Conservation (phyloP, 2,797 vertebrate genomes). For the Dendrocincla fuliginosa region DNA sequence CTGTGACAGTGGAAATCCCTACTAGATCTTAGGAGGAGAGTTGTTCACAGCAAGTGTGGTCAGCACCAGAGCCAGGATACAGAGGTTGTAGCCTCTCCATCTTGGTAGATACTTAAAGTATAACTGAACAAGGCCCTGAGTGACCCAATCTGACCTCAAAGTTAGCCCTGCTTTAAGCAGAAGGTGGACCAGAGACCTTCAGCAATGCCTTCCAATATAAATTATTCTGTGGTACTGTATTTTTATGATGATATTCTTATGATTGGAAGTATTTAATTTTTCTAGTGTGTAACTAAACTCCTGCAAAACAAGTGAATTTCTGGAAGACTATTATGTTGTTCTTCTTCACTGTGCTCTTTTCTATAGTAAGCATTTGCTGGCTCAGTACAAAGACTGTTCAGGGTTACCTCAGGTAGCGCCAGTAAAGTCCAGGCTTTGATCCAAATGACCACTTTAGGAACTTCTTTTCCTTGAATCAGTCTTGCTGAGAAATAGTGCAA, state of each 20-base stretch:
- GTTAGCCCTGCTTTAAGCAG: not conserved
- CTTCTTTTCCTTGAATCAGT: not conserved
- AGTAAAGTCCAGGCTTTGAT: constrained; percentile 13
- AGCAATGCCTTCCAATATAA: not conserved
- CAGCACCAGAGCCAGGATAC: not conserved
- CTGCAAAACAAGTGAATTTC: not conserved
- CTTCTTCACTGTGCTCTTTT: not conserved
- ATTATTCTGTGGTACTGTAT: not conserved
- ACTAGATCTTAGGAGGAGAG: not conserved
- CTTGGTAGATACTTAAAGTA: not conserved
- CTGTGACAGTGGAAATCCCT: not conserved
- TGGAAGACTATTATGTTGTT: not conserved
- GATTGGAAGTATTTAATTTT: not conserved
- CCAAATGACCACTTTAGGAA: constrained; percentile 42
- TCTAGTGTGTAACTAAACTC: not conserved
- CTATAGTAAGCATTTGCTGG: not conserved
- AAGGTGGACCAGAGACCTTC: not conserved
- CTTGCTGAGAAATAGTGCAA: not conserved
- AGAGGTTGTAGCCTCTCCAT: not conserved
- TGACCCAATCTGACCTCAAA: not conserved
- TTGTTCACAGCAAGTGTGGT: fast-evolving
- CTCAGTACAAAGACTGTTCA: not conserved
- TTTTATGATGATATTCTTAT: not conserved
- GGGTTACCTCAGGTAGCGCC: constrained; percentile 8
- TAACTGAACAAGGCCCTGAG: not conserved